A percentile compares a stretch with the other conserved stretches of the same genome.
Evolutionary conservation across 2,113 vertebrate species (phyloP).

Genomic region (Sphyrna mokarran): DNA sequence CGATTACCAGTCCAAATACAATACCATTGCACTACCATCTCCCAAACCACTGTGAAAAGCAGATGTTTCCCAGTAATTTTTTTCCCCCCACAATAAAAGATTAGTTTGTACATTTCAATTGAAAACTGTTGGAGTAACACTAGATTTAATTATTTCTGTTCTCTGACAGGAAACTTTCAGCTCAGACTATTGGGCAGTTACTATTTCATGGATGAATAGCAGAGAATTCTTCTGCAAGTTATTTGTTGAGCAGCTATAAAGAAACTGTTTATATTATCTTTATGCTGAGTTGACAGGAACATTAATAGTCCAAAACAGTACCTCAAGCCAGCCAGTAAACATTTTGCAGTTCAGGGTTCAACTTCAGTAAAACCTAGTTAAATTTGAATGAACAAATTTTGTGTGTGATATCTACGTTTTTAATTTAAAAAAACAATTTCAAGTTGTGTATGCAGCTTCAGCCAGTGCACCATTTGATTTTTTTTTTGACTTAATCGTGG

Average conservation of each 20-base stretch:
- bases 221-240: background rate
- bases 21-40: too few relatives aligned
- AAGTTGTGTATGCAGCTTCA: background rate
- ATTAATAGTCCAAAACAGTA: background rate
- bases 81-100: too few relatives aligned
- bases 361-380: background rate
- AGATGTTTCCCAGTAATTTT: too few relatives aligned
- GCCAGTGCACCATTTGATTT: background rate
- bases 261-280: background rate
- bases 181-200: background rate
- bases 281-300: background rate
- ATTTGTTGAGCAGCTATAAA: background rate
- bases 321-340: background rate
- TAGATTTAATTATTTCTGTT: background rate
- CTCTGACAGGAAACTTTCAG: background rate
- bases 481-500: background rate
- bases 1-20: too few relatives aligned
- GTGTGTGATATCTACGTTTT: background rate
- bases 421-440: background rate
- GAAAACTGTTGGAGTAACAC: too few relatives aligned
- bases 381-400: background rate
- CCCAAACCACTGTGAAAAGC: too few relatives aligned
- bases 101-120: too few relatives aligned
- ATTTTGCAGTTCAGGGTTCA: background rate
- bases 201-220: background rate